Conservation (phyloP, 2,797 vertebrate species). For the Semaprochilodus insignis region DNA sequence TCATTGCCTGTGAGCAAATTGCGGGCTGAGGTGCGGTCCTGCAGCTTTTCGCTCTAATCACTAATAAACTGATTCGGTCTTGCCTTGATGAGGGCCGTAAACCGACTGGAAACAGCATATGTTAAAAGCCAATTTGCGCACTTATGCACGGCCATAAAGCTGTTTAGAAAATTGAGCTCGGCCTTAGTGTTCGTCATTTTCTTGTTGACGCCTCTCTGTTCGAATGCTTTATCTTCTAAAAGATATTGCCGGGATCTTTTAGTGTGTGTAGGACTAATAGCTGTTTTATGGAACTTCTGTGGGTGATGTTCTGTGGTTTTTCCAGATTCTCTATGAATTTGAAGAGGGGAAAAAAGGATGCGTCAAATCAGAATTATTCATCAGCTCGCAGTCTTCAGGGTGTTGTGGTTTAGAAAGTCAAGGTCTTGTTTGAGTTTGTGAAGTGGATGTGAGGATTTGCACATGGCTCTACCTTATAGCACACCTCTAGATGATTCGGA, state of each 20-base stretch:
- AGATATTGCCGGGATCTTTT: conserved; percentile 20
- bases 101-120: conserved; percentile 75
- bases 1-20: conserved; percentile 76
- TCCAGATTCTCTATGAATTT: not conserved
- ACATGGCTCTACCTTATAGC: conserved; percentile 61
- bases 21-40: conserved; percentile 76
- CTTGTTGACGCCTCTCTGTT: conserved; percentile 57
- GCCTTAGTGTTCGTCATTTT: conserved; percentile 69
- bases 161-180: conserved; percentile 73
- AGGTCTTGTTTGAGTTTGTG: conserved; percentile 68
- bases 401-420: conserved; percentile 68
- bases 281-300: conserved; percentile 16
- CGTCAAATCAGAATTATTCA: conserved; percentile 75
- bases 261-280: conserved; percentile 17
- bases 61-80: conserved; percentile 78
- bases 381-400: conserved; percentile 69
- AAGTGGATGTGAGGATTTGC: conserved; percentile 66
- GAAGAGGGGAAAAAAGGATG: conserved; percentile 59
- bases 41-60: conserved; percentile 77
- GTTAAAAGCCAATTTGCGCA: conserved; percentile 76
- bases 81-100: conserved; percentile 75
- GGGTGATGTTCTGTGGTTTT: conserved; percentile 2
- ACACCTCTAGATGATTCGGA: conserved; percentile 69
- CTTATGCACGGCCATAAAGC: conserved; percentile 74
- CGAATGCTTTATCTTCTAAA: conserved; percentile 26